A percentile compares a stretch with the other conserved stretches of the same genome.
Evolutionary conservation across 2,888 invertebrate genomes (phyloP).

Genomic region (Gastrophysa polygoni): DNA sequence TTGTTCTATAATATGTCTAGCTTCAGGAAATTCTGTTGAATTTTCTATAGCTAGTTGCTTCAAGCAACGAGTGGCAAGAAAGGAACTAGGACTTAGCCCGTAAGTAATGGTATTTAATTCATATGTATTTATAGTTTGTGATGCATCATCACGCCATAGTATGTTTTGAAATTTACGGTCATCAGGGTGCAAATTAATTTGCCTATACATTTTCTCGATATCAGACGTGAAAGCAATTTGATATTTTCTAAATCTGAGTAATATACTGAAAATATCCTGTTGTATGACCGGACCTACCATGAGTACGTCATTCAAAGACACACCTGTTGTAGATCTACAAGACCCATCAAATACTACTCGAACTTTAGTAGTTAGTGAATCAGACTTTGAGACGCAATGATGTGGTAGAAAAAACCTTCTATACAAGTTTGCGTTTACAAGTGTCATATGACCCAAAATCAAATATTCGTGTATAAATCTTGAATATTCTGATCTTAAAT

Average conservation of each 20-base stretch:
- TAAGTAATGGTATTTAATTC: slow-evolving; percentile 35
- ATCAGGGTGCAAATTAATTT: slow-evolving; percentile 26
- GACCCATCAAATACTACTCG: slow-evolving; percentile 31
- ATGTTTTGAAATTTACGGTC: slow-evolving; percentile 33
- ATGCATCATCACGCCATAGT: slow-evolving; percentile 28
- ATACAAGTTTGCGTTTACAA: background rate
- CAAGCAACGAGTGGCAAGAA: slow-evolving; percentile 32
- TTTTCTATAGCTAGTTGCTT: slow-evolving; percentile 30
- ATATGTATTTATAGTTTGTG: slow-evolving; percentile 20
- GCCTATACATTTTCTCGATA: slow-evolving; percentile 37
- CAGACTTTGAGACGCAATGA: slow-evolving; percentile 16
- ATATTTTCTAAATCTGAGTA: slow-evolving; percentile 29
- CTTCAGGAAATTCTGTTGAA: slow-evolving; percentile 18
- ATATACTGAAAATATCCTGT: slow-evolving; percentile 32
- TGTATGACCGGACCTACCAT: slow-evolving; percentile 28
- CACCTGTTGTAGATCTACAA: slow-evolving; percentile 5
- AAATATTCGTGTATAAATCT: slow-evolving; percentile 18
- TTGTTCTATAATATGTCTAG: slow-evolving; percentile 20
- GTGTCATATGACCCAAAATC: slow-evolving; percentile 7
- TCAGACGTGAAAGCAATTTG: slow-evolving; percentile 29
- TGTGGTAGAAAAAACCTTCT: slow-evolving; percentile 9
- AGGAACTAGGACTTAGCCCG: slow-evolving; percentile 33
- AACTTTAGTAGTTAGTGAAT: slow-evolving; percentile 18
- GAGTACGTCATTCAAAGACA: slow-evolving; percentile 20
- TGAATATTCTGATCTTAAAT: slow-evolving; percentile 14